A percentile compares a stretch with the other conserved stretches of the same genome.
phyloP scores from a whole-genome alignment of 2,797 vertebrate species.

The Siniperca scherzeri region DNA sequence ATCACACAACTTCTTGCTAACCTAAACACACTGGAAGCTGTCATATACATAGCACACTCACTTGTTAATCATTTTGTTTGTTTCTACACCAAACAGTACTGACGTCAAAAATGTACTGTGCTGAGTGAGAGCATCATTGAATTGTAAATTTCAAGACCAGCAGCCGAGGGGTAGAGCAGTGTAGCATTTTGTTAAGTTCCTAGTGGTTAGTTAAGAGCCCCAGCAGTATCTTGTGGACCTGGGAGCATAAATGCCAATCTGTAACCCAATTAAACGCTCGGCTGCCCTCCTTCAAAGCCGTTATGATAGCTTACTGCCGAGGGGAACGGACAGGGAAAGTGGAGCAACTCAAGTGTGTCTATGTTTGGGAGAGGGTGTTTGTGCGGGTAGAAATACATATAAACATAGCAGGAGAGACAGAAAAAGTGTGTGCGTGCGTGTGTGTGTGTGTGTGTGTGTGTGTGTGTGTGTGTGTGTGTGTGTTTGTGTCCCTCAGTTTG shows the following conservation, averaged over 20 bases:
- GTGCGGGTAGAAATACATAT: slow-evolving; percentile 55
- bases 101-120: slow-evolving; percentile 39
- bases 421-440: slow-evolving; percentile 33
- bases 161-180: slow-evolving; percentile 26
- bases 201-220: slow-evolving; percentile 70
- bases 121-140: slow-evolving; percentile 24
- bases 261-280: slow-evolving; percentile 84
- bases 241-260: slow-evolving; percentile 78
- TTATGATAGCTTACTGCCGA: slow-evolving; percentile 83
- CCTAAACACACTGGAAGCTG: neutral
- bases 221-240: slow-evolving; percentile 76
- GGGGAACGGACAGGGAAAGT: slow-evolving; percentile 81
- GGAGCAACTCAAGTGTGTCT: slow-evolving; percentile 74
- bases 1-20: slow-evolving; percentile 51
- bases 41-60: neutral
- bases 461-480: slow-evolving; percentile 33
- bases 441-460: slow-evolving; percentile 12
- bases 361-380: slow-evolving; percentile 70
- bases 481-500: slow-evolving; percentile 43
- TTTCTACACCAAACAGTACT: slow-evolving; percentile 47
- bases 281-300: slow-evolving; percentile 84
- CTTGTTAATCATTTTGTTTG: slow-evolving; percentile 19
- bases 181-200: slow-evolving; percentile 64
- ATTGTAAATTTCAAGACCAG: slow-evolving; percentile 45
- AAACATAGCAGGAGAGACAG: slow-evolving; percentile 44